Conservation (phyloP, 2,888 invertebrate species). For the Hypomecis atomaria region DNA sequence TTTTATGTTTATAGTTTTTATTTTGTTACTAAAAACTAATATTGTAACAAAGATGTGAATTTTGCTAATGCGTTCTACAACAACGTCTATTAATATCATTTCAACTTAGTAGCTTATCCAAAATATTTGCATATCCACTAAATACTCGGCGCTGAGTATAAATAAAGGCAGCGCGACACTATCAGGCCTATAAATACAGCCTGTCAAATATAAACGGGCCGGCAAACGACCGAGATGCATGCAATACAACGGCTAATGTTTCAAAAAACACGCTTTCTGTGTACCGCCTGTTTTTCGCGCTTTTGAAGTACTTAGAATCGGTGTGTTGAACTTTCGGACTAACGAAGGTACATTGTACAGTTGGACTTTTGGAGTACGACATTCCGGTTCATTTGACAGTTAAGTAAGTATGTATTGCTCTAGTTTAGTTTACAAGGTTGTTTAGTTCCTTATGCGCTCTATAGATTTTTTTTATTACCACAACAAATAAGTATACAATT, state of each 20-base stretch:
- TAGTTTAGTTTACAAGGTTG: too few relatives aligned
- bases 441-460: too few relatives aligned
- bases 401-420: too few relatives aligned
- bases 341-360: neutral
- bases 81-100: too few relatives aligned
- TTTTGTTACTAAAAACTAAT: too few relatives aligned
- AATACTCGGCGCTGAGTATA: conserved; percentile 13
- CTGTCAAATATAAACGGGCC: conserved; percentile 23
- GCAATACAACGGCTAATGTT: conserved; percentile 47
- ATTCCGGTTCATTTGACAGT: too few relatives aligned
- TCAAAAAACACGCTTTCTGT: conserved; percentile 39
- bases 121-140: conserved; percentile 5
- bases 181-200: conserved; percentile 20
- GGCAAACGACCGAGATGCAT: conserved; percentile 32
- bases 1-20: too few relatives aligned
- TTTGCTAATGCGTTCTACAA: too few relatives aligned
- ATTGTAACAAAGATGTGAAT: too few relatives aligned
- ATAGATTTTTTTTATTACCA: too few relatives aligned
- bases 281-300: neutral
- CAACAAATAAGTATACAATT: too few relatives aligned
- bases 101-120: neutral
- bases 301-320: neutral
- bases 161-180: conserved; percentile 19
- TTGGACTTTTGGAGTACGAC: too few relatives aligned
- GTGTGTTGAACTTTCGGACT: neutral